These are phyloP conservation scores for Cerastoderma edule DNA, from an alignment of 2,888 invertebrate genomes.

Conservation along the genomic window DNA sequence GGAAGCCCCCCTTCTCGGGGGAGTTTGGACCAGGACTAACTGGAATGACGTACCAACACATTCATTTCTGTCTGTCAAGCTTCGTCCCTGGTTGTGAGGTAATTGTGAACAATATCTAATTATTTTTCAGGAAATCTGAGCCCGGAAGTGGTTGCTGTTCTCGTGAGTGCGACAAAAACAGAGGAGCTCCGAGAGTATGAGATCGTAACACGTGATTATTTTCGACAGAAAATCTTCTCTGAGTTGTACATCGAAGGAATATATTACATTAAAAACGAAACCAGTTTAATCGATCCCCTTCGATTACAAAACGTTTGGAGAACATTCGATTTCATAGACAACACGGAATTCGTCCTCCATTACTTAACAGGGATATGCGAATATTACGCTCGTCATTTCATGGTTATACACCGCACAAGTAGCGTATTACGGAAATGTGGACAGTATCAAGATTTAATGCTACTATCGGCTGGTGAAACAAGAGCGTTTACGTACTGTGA, in stretches of 20 bases:
- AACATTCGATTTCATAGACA: constrained; percentile 48
- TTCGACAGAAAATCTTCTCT: constrained; percentile 63
- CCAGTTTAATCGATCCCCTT: constrained; percentile 44
- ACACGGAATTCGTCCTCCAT: constrained; percentile 50
- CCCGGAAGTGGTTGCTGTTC: constrained; percentile 69
- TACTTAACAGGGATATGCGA: constrained; percentile 65
- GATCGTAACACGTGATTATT: constrained; percentile 61
- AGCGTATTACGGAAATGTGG: constrained; percentile 72
- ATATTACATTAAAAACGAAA: constrained; percentile 46
- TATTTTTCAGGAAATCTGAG: constrained; percentile 62
- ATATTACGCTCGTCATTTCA: constrained; percentile 66
- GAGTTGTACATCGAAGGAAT: constrained; percentile 67
- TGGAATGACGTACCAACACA: too few relatives aligned
- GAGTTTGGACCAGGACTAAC: too few relatives aligned
- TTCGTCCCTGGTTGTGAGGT: too few relatives aligned
- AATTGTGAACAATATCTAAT: too few relatives aligned
- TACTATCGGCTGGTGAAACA: constrained; percentile 66
- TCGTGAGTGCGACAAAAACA: constrained; percentile 70
- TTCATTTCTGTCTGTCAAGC: too few relatives aligned
- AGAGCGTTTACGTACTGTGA: constrained; percentile 68
- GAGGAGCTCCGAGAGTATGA: constrained; percentile 60
- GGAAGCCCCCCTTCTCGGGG: too few relatives aligned
- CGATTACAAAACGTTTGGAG: constrained; percentile 63
- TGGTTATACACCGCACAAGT: constrained; percentile 71
- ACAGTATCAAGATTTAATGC: constrained; percentile 75